Base-by-base conservation (phyloP, 2,797 vertebrate species). In the Epinephelus malabaricus region DNA sequence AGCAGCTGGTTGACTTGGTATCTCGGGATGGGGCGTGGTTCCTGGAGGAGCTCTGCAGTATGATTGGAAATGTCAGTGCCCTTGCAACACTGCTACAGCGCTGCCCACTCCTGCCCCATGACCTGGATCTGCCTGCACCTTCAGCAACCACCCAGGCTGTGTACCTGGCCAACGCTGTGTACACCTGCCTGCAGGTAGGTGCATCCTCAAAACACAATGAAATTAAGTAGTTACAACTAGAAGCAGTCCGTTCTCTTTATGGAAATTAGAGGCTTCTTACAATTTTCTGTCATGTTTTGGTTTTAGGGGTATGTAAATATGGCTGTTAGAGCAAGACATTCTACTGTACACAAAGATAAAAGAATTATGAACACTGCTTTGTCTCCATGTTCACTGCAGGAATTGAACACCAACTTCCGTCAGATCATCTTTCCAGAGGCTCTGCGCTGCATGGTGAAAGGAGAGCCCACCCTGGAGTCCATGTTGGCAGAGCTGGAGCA, bases 381-480 rank as follows among this genome's bases (percentile, higher is more conserved):
- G 2, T 73, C 34, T 3, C 25, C 3, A n/a, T 30, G 15, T 67
- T 60, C 3, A 3, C 23, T 27, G 51, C 79, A 98, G 98, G 98
- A 99, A 69, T 92, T 99, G 87, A 99, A 99, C 94, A 97, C 97
- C 76, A 99, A 99, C 93, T 99, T 99, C 92, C 96, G 97, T 69
- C 98, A 99, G 96, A 99, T 99, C 81, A 99, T 99, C 92, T 98
- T 98, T 71, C 98, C 98, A 9, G 98, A 99, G 92, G 98, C 98
- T 1, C 95, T 99, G 54, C 95, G 98, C 79, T 99, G 98, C 78
- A 95, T 99, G 91, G 95, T 99, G 77, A 99, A 99, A 90, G 98
- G 97, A 23, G 98, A 99, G 78, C 96, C 96, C 80, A 99, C 98
- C 0, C 94, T 99, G 85, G 97, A 99, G 91, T 94, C 92, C 78